Evolutionary conservation across 2,113 vertebrate genomes (phyloP).

Genomic region (Felis chaus): DNA sequence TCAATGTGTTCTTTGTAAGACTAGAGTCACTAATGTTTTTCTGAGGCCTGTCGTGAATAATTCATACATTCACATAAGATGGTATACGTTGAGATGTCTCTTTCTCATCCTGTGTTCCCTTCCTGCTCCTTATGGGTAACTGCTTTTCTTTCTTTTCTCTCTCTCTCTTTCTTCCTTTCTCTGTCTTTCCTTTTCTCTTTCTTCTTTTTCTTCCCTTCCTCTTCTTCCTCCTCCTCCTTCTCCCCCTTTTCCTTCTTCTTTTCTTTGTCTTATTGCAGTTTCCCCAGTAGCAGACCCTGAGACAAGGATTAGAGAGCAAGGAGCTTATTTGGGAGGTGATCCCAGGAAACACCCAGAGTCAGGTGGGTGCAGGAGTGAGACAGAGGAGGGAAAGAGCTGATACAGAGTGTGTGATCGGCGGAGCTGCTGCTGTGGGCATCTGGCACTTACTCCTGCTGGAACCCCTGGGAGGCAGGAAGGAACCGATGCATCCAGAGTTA

Average conservation of each 20-base stretch:
- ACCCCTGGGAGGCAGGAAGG: neutral
- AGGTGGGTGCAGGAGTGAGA: neutral
- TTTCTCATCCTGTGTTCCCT: neutral
- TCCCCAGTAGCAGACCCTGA: neutral
- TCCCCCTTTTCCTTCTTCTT: too few species aligned
- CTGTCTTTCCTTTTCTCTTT: too few species aligned
- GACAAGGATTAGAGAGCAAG: neutral
- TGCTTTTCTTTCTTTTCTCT: neutral
- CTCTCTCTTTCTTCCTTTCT: too few species aligned
- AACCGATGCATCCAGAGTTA: too few species aligned
- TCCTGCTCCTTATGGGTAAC: neutral
- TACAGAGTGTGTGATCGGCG: rapidly evolving
- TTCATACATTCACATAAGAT: neutral
- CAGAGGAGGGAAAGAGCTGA: neutral
- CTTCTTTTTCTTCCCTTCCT: neutral
- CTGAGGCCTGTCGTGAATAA: neutral
- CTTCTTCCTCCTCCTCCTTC: neutral
- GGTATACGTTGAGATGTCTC: neutral
- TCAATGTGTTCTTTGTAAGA: neutral
- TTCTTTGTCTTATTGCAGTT: neutral
- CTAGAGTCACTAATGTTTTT: neutral
- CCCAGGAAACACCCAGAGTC: neutral
- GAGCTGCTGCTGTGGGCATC: neutral
- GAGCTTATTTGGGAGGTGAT: neutral
- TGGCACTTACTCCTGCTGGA: neutral